Conservation (phyloP, 2,113 vertebrate genomes). For the Bos indicus region DNA sequence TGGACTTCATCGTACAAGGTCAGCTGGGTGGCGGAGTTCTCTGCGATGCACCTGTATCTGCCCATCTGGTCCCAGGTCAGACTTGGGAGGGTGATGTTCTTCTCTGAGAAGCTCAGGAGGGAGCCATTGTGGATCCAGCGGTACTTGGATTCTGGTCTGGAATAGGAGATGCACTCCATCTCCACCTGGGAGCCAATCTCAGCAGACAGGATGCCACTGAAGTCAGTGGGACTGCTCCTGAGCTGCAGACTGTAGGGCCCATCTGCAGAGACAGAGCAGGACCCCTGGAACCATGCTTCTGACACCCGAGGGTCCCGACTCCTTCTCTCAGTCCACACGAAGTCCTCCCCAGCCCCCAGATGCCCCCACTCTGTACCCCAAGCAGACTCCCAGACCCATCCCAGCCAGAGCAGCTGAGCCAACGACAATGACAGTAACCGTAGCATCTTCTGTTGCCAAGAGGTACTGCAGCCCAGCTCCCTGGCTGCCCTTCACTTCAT, state of each 20-base stretch:
- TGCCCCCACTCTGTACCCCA: not conserved
- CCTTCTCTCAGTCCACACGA: not conserved
- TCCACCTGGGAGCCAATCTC: not conserved
- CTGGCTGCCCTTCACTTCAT: accelerated
- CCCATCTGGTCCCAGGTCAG: constrained; percentile 28
- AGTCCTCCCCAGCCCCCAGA: too few species aligned
- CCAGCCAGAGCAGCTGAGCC: too few species aligned
- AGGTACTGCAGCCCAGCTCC: not conserved
- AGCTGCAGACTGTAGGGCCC: not conserved
- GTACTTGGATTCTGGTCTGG: not conserved
- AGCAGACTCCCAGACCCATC: not conserved
- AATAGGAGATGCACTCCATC: not conserved
- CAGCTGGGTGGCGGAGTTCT: not conserved
- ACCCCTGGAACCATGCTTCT: not conserved
- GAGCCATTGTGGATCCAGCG: not conserved
- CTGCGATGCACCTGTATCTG: not conserved
- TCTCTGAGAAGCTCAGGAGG: not conserved
- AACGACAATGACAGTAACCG: accelerated
- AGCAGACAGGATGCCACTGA: not conserved
- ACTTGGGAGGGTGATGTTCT: not conserved
- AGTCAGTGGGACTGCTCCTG: accelerated
- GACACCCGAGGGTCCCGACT: accelerated
- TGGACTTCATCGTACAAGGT: not conserved
- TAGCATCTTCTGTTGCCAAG: not conserved
- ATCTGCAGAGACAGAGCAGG: not conserved